These are phyloP conservation scores for Lithophane leautieri DNA, from an alignment of 2,888 invertebrate species.

Conservation along the genomic window DNA sequence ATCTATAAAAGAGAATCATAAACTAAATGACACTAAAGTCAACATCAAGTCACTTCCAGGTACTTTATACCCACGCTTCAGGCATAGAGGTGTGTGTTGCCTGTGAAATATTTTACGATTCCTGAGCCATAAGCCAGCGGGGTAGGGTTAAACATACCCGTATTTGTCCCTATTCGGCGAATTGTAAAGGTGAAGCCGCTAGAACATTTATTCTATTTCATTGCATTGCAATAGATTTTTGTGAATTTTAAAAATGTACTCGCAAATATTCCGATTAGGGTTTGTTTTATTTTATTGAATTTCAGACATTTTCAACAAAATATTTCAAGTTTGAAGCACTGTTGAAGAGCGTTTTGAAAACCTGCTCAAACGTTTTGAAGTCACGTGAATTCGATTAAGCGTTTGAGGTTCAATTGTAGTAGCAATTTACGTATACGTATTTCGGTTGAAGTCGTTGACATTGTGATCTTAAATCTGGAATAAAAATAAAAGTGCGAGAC, in stretches of 20 bases:
- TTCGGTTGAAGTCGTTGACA: not conserved
- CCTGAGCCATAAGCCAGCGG: constrained; percentile 83
- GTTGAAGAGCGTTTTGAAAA: constrained; percentile 38
- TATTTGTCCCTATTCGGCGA: constrained; percentile 84
- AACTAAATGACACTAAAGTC: constrained; percentile 20
- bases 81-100: constrained; percentile 76
- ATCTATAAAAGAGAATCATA: constrained; percentile 2
- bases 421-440: not conserved
- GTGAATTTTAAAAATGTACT: constrained; percentile 39
- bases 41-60: constrained; percentile 71
- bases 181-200: constrained; percentile 76
- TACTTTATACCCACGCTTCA: constrained; percentile 61
- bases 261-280: constrained; percentile 16
- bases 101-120: constrained; percentile 89
- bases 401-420: constrained; percentile 16
- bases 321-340: constrained; percentile 27
- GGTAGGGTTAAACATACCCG: constrained; percentile 79
- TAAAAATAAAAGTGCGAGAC: not conserved
- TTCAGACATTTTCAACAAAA: constrained; percentile 35
- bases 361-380: constrained; percentile 36
- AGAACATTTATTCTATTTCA: constrained; percentile 69
- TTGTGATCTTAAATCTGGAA: constrained; percentile 1
- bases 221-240: constrained; percentile 65
- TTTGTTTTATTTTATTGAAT: constrained; percentile 32
- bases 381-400: constrained; percentile 37